Percentiles rank a stretch among this genome's conserved stretches.
phyloP scores from a whole-genome alignment of 2,113 vertebrate genomes.

The Ancistrus triradiatus region DNA sequence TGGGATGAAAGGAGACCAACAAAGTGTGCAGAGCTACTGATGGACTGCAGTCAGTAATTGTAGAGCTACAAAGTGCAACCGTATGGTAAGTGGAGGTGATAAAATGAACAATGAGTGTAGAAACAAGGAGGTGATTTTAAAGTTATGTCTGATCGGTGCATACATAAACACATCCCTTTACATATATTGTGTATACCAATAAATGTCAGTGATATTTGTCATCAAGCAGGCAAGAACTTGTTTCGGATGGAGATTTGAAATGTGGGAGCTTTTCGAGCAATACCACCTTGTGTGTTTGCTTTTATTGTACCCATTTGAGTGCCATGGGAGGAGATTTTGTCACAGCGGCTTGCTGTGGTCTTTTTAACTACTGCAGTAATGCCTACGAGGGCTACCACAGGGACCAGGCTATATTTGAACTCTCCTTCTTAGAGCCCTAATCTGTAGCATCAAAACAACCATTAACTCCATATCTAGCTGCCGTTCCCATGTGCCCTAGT shows the following conservation, averaged over 20 bases:
- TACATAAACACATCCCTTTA: no score
- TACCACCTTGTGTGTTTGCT: slow-evolving; percentile 3
- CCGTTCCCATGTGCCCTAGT: slow-evolving; percentile 23
- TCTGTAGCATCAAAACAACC: slow-evolving; percentile 66
- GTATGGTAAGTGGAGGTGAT: no score
- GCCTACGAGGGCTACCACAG: slow-evolving; percentile 46
- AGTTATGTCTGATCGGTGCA: no score
- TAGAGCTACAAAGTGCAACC: no score
- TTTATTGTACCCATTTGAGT: slow-evolving; percentile 21
- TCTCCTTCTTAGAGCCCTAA: slow-evolving; percentile 56
- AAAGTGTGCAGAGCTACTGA: no score
- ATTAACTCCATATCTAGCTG: slow-evolving; percentile 59
- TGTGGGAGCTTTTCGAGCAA: not conserved
- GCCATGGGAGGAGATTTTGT: slow-evolving; percentile 16
- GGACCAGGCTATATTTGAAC: slow-evolving; percentile 51
- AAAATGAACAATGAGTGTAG: no score
- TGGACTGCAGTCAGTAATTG: no score
- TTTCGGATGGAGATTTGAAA: slow-evolving; percentile 1
- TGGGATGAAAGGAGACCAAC: no score
- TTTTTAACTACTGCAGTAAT: slow-evolving; percentile 45
- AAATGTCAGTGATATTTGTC: no score
- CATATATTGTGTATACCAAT: no score
- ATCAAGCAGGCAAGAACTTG: not conserved
- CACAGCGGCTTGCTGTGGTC: slow-evolving; percentile 37
- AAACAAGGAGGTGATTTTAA: no score